Percentiles rank a stretch among this genome's conserved stretches.
Conservation (phyloP, 2,797 vertebrate genomes). For the Tenualosa ilisha region DNA sequence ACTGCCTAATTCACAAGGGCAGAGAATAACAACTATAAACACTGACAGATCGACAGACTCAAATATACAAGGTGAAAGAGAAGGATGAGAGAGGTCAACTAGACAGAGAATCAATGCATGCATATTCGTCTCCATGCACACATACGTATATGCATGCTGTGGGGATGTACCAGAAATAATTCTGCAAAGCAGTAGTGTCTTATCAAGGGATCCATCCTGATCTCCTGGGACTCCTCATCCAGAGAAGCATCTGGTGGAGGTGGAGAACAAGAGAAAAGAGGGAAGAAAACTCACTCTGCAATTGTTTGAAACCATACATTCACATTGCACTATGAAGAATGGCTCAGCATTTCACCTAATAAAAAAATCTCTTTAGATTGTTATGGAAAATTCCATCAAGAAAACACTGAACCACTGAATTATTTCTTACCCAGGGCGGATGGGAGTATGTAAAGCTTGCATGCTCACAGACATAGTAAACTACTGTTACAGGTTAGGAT, state of each 20-base stretch:
- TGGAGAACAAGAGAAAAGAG: constrained; percentile 19
- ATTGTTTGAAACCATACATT: constrained; percentile 13
- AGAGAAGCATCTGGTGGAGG: constrained; percentile 36
- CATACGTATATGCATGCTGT: constrained; percentile 5
- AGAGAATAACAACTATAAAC: constrained; percentile 1
- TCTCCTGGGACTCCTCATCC: constrained; percentile 41
- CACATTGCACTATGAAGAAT: constrained; percentile 13
- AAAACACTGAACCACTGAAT: background rate
- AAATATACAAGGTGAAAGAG: background rate
- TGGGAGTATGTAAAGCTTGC: background rate
- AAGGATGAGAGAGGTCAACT: background rate
- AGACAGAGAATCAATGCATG: background rate
- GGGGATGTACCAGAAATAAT: constrained; percentile 37
- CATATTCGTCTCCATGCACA: background rate
- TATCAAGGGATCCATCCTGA: constrained; percentile 36
- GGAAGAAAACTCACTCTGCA: constrained; percentile 31
- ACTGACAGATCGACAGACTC: constrained; percentile 4
- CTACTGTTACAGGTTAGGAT: background rate
- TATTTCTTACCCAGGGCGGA: background rate
- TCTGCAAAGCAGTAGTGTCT: constrained; percentile 40
- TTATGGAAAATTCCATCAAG: background rate
- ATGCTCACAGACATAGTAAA: background rate
- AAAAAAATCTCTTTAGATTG: background rate
- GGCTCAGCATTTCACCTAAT: background rate
- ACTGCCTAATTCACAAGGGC: background rate